Evolutionary conservation across 2,797 vertebrate genomes (phyloP).

Genomic region (Oreonectes daqikongensis): DNA sequence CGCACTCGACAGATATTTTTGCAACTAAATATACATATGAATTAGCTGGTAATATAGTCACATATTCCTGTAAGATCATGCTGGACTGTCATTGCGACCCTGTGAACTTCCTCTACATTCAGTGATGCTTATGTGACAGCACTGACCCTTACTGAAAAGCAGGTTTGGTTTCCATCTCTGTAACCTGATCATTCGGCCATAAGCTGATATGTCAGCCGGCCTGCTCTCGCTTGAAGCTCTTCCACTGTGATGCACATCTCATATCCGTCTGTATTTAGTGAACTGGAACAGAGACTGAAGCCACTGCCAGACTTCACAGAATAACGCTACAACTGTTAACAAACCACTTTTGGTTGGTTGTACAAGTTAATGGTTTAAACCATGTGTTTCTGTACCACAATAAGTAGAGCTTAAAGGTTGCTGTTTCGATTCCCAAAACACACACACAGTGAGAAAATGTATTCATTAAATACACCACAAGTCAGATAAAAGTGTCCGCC

Average conservation of each 20-base stretch:
- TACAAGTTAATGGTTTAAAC: too few species aligned
- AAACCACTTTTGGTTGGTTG: too few species aligned
- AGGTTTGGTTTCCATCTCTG: conserved; percentile 39
- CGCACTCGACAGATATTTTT: too few species aligned
- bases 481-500: neutral
- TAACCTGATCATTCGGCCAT: conserved; percentile 19
- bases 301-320: neutral
- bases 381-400: neutral
- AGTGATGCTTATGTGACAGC: neutral
- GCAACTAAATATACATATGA: neutral
- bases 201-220: neutral
- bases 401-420: neutral
- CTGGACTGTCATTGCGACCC: neutral
- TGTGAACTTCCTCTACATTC: neutral
- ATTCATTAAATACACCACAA: neutral
- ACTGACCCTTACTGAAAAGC: conserved; percentile 9
- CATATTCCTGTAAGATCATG: too few species aligned
- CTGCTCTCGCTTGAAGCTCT: neutral
- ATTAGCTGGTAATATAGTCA: too few species aligned
- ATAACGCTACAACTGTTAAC: too few species aligned
- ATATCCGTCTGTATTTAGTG: neutral
- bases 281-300: neutral
- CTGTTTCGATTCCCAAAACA: neutral
- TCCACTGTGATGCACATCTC: conserved; percentile 22
- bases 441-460: too few species aligned